Base-by-base conservation (phyloP, 2,888 invertebrate genomes). In the Azorinus chamasolen region DNA sequence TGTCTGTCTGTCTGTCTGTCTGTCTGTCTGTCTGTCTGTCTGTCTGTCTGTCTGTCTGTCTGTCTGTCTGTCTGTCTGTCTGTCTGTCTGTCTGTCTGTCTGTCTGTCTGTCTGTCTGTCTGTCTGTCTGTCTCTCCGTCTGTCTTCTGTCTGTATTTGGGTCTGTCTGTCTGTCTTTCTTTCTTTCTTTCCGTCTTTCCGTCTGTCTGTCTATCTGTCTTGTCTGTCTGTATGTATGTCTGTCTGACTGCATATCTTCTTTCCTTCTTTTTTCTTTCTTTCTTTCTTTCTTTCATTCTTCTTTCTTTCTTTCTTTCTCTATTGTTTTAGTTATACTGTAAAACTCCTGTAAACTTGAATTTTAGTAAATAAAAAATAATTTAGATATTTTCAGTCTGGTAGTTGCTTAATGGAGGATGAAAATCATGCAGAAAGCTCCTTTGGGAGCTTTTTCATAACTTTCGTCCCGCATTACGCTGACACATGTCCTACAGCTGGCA, bases 1-100 rank as follows among this genome's bases (percentile, higher is more conserved):
- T 53, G 53, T 53, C 53, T 53, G 53, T 53, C 53, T 53, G 53
- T 53, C 53, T 53, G 53, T 53, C 53, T 53, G 53, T 53, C 53
- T 53, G 53, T 53, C 53, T 53, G 53, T 53, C 53, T 53, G 53
- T 53, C 53, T 53, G 53, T 53, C 53, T 53, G 53, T 53, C 53
- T 53, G 53, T 53, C 53, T 53, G 53, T 53, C 53, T 53, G 53
- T 53, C 53, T 53, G 53, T 53, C 53, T 53, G 53, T 53, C 53
- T 53, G 53, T 53, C 53, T 53, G 53, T 53, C 53, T 53, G 53
- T 53, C 53, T 53, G 53, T 53, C 53, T 53, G 53, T 53, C 53
- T 53, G 53, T 53, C 53, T 53, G 53, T 53, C 53, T 53, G 53
- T 53, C 53, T 53, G 53, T 53, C 53, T 53, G 53, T 53, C 53